Base-by-base conservation (phyloP, 2,797 vertebrate genomes). In the Pangasius mekongensis region DNA sequence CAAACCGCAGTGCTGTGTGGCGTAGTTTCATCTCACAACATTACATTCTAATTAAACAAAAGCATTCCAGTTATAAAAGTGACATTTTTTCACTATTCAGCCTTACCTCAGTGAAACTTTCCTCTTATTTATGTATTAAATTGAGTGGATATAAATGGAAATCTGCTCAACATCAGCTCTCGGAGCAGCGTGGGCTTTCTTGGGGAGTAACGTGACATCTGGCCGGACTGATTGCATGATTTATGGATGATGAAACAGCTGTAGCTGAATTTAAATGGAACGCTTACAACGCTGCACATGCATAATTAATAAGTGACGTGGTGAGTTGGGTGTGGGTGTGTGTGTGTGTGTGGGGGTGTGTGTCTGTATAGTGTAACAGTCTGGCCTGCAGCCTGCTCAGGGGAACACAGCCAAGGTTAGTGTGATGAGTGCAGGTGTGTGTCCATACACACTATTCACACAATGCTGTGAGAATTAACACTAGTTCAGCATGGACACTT, bases 261-360 rank as follows among this genome's bases (percentile, higher is more conserved):
- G 73, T 11, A 30, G 36, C 73, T 54, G 39, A 43, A 43, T 43
- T 43, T 43, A 43, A 43, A 43, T 43, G 39, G 39, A 43, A 43
- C 39, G 39, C 39, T 43, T 43, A 43, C 39, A 43, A 43, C 39
- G 39, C 39, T 43, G 39, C 39, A 43, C 39, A 24, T 43, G 36
- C n/a, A 86, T 86, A 66, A 83, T 90, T 82, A 83, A 62, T 87
- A 54, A 39, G 36, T 43, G 22, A 62, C 36, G 49, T 69, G 27
- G 47, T 83, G 71, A 69, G 33, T 73, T 39, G 36, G 39, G 69
- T 73, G 36, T 73, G 36, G 39, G 69, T 24, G 36, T 24, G 39
- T 76, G 39, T 47, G 73, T 49, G 39, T 36, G 67, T 36, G 30
- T 69, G 66, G 33, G 33, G 39, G 30, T 36, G 30, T 36, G 30